Base-by-base conservation (phyloP, 2,888 invertebrate genomes). In the Ganaspis brasiliensis region DNA sequence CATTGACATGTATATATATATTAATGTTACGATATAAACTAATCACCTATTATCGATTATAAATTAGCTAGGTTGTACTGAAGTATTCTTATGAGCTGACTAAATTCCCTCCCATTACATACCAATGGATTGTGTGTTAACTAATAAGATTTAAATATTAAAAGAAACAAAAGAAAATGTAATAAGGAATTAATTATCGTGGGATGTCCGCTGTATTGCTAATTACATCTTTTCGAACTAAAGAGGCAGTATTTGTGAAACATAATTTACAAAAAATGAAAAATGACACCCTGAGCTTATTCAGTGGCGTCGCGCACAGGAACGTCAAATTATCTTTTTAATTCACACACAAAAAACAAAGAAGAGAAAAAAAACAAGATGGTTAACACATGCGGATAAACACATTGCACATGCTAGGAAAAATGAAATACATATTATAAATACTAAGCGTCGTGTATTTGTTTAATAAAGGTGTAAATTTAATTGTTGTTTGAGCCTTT, bases 381-480 rank as follows among this genome's bases (percentile, higher is more conserved):
- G 84, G 86, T 89, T 84, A 87, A 81, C 86, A 87, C 88, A 88
- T 87, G 87, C 90, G 90, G 90, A 89, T 88, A 89, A 88, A 89
- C 88, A 89, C 89, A 89, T 88, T 90, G 91, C 91, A 91, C 91
- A 90, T 88, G 90, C 89, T 91, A 91, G 90, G 87, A 88, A 88
- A 67, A 37, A 88, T 88, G 87, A 88, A 88, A 81, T 82, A 82
- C 80, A 89, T 89, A 90, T 88, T 90, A 91, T 89, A 91, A 90
- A 91, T 91, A 91, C 87, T 86, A 89, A 89, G 89, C 90, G 89
- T 91, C 91, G 90, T 91, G 91, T 91, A 91, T 91, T 91, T 91
- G 91, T 91, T 91, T 91, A 91, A 91, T 91, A 91, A 91, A 91
- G 91, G 91, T 91, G 91, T 91, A 91, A 90, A 91, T 91, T 91